Base-by-base conservation (phyloP, 2,888 invertebrate genomes). In the Leptinotarsa rubiginosa region DNA sequence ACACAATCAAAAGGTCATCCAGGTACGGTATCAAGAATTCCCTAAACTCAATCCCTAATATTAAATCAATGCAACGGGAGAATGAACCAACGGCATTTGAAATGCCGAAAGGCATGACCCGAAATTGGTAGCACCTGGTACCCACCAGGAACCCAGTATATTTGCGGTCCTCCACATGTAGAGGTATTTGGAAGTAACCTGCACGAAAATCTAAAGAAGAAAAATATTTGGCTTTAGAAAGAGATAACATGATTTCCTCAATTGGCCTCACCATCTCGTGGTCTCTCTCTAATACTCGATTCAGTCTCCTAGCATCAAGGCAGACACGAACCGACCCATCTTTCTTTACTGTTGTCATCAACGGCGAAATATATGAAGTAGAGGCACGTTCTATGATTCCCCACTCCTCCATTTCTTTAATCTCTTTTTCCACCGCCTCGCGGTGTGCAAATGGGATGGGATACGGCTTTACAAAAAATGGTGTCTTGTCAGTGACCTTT, bases 381-480 rank as follows among this genome's bases (percentile, higher is more conserved):
- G 22, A 22, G 22, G 22, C 22, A 22, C 22, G 22, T 22, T 22
- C 22, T 22, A 22, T 22, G 22, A 22, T 22, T 22, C 22, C 22
- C 22, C 22, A 22, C 22, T 22, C 22, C 22, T 22, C 22, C 22
- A 22, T 54, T 65, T 18, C n/a, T 12, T 65, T n/a, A 4, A 47
- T 47, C 20, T 47, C 64, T 16, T 20, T 65, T 65, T 47, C 7
- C 13, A 65, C 65, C 20, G 65, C 65, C 47, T 65, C 18, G 47
- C 65, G 47, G 18, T 65, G 65, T 20, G 65, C 47, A 1, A 65
- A 65, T n/a, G 65, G 65, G 13, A 65, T 47, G 20, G 65, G 41
- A 18, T 65, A 65, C 5, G 65, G 65, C 18, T 65, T 65, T 4
- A 47, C 47, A 25, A 65, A 65, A 65, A 65, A 65, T 13, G 47